These are phyloP conservation scores for Morpho achilles DNA, from an alignment of 2,888 invertebrate genomes.

Conservation along the genomic window DNA sequence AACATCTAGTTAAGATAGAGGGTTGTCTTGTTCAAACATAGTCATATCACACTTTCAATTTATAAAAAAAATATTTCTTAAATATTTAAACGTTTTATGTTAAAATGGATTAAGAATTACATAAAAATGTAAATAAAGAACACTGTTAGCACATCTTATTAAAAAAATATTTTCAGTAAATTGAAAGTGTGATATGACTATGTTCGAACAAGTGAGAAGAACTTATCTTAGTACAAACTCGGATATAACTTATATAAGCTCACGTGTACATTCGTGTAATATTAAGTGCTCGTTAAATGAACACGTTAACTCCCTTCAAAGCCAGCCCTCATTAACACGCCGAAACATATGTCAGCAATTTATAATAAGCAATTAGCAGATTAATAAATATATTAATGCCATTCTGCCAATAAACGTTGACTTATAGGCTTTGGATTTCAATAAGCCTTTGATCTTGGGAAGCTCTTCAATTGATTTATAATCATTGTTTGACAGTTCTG, in stretches of 20 bases:
- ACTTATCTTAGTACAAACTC: conserved; percentile 10
- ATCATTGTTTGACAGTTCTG: conserved; percentile 62
- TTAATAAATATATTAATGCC: conserved; percentile 70
- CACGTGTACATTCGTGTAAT: conserved; percentile 19
- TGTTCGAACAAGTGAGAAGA: no score
- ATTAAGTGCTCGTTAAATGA: conserved; percentile 15
- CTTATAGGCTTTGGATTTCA: conserved; percentile 41
- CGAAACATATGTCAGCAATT: conserved; percentile 54
- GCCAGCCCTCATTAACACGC: conserved; percentile 55
- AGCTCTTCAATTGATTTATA: conserved; percentile 55
- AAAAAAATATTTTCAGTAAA: no score
- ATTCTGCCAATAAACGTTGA: conserved; percentile 63
- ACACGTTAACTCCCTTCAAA: conserved; percentile 47
- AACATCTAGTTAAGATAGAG: no score
- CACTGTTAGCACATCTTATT: no score
- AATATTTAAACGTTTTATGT: no score
- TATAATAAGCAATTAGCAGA: conserved; percentile 75
- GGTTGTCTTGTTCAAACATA: no score
- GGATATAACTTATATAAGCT: conserved; percentile 12
- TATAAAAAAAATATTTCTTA: no score
- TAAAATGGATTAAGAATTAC: no score
- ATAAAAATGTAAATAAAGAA: no score
- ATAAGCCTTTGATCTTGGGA: conserved; percentile 62
- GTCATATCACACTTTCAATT: no score
- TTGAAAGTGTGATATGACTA: no score